These are phyloP conservation scores for Planiliza haematocheilus DNA, from an alignment of 2,113 vertebrate species.

Conservation along the genomic window DNA sequence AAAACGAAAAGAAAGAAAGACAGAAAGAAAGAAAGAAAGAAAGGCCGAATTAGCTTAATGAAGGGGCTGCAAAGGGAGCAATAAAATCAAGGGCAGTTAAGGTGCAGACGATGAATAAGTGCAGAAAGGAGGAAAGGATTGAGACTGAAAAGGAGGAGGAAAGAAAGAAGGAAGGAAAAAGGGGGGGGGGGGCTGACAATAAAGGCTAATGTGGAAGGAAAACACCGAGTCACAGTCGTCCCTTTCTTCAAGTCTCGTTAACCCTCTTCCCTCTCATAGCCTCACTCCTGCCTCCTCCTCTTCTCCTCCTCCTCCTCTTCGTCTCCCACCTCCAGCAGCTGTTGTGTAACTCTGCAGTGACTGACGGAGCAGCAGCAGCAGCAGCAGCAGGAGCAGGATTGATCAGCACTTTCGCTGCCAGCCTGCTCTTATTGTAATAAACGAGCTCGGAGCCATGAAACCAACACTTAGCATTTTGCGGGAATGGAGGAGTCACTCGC, in stretches of 20 bases:
- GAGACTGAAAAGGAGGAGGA: constrained; percentile 25
- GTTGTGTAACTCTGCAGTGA: constrained; percentile 72
- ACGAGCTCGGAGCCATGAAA: constrained; percentile 60
- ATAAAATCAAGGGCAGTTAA: constrained; percentile 48
- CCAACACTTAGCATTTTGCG: constrained; percentile 54
- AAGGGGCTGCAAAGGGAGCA: constrained; percentile 49
- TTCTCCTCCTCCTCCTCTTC: constrained; percentile 25
- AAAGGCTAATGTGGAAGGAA: constrained; percentile 41
- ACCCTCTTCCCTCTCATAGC: neutral
- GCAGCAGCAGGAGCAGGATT: constrained; percentile 42
- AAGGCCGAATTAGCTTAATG: constrained; percentile 51
- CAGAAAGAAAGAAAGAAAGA: constrained; percentile 39
- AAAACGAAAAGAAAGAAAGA: constrained; percentile 41
- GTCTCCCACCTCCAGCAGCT: constrained; percentile 18
- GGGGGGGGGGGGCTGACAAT: constrained; percentile 33
- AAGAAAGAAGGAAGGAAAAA: neutral
- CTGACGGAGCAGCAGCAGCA: constrained; percentile 45
- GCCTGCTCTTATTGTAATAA: constrained; percentile 65
- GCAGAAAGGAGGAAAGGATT: constrained; percentile 43
- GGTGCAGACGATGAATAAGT: constrained; percentile 39
- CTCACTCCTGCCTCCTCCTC: neutral
- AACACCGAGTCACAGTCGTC: too few relatives aligned
- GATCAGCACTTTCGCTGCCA: constrained; percentile 78
- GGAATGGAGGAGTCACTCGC: constrained; percentile 19
- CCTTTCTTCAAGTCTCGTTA: too few relatives aligned